A percentile compares a stretch with the other conserved stretches of the same genome.
Evolutionary conservation across 2,888 invertebrate species (phyloP).

Genomic region (Actias luna): DNA sequence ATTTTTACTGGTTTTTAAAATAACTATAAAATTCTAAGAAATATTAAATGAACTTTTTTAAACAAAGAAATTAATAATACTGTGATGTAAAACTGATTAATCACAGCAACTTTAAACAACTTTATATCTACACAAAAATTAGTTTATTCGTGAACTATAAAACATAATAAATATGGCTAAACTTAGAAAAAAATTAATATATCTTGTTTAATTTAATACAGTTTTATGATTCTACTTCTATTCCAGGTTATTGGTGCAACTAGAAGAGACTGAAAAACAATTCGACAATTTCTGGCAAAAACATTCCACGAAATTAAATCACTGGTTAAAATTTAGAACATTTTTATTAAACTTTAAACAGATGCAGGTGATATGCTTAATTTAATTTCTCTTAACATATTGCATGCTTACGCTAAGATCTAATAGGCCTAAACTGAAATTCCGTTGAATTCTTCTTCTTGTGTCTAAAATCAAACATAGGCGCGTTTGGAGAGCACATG

Average conservation of each 20-base stretch:
- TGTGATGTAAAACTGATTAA: no score
- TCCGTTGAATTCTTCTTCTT: conserved; percentile 44
- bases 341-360: conserved; percentile 98
- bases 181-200: no score
- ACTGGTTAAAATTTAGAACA: conserved; percentile 93
- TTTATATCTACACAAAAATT: no score
- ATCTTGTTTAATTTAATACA: no score
- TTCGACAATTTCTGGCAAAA: conserved; percentile 97
- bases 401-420: conserved; percentile 38
- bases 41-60: no score
- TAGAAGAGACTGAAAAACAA: conserved; percentile 96
- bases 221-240: conserved; percentile 3
- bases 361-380: conserved; percentile 84
- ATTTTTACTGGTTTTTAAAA: no score
- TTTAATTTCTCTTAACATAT: conserved; percentile 18
- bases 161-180: no score
- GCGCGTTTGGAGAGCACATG: conserved; percentile 66
- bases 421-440: conserved; percentile 65
- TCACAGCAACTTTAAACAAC: no score
- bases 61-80: no score
- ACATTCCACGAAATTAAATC: conserved; percentile 93
- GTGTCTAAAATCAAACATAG: conserved; percentile 69
- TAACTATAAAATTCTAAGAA: no score
- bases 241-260: conserved; percentile 91
- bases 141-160: no score